Evolutionary conservation across 1,140 invertebrate species (phyloP).

Genomic region (Eubasilissa regina): DNA sequence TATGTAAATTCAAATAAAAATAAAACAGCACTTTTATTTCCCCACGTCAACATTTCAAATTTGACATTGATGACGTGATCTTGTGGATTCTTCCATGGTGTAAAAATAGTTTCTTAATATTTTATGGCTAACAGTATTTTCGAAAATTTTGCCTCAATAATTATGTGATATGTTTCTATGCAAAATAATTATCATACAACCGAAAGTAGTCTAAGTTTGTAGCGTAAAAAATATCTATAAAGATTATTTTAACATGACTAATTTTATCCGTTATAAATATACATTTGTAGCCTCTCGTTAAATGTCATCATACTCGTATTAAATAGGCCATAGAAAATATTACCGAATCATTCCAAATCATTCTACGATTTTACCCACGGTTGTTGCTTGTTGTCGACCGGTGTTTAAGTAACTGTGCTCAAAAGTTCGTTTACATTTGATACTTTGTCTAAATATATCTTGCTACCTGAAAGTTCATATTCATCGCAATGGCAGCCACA

Average conservation of each 20-base stretch:
- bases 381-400: slow-evolving; percentile 10
- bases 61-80: slow-evolving; percentile 42
- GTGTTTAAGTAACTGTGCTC: neutral
- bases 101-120: neutral
- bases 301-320: slow-evolving; percentile 7
- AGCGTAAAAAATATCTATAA: neutral
- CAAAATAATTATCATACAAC: too few species aligned
- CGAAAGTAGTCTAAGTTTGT: neutral
- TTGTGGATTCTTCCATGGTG: neutral
- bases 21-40: slow-evolving; percentile 10
- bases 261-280: neutral
- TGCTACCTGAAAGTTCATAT: neutral
- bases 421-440: too few species aligned
- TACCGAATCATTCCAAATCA: neutral
- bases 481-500: slow-evolving; percentile 18
- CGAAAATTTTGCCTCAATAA: neutral
- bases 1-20: slow-evolving; percentile 20
- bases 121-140: neutral
- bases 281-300: neutral
- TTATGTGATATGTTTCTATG: neutral
- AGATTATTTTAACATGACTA: slow-evolving; percentile 1
- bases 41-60: slow-evolving; percentile 49
- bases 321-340: slow-evolving; percentile 30
- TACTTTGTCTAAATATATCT: slow-evolving; percentile 2
- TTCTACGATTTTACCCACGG: neutral